phyloP scores from a whole-genome alignment of 1,140 invertebrate genomes.

The Drosophila equinoxialis region DNA sequence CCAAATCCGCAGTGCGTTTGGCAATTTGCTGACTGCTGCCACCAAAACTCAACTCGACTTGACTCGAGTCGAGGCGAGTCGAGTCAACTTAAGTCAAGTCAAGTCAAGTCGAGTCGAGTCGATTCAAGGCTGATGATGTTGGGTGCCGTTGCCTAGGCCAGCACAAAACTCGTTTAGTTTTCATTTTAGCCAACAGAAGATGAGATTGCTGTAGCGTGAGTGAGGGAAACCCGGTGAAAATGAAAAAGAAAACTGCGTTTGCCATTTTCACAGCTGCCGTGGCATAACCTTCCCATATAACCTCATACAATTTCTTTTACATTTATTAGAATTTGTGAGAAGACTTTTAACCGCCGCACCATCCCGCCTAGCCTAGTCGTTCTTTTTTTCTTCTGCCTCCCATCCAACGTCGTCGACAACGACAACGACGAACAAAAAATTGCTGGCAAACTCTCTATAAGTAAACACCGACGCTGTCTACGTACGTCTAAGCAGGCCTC shows the following conservation, averaged over 20 bases:
- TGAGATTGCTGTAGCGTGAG: not conserved
- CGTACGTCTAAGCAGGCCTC: constrained; percentile 21
- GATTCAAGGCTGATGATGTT: constrained; percentile 47
- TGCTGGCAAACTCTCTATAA: constrained; percentile 5
- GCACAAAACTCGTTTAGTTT: constrained; percentile 78
- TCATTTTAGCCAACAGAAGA: constrained; percentile 59
- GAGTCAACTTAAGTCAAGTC: not conserved
- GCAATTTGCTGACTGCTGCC: constrained; percentile 70
- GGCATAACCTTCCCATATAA: constrained; percentile 63
- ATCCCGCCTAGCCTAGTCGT: constrained; percentile 16
- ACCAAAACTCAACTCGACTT: constrained; percentile 33
- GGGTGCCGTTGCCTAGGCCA: constrained; percentile 44
- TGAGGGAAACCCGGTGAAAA: not conserved
- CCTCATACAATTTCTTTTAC: constrained; percentile 80
- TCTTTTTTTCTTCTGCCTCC: not conserved
- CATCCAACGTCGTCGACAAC: not conserved
- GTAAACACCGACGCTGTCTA: constrained; percentile 14
- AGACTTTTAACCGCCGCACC: constrained; percentile 37
- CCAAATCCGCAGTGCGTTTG: constrained; percentile 64
- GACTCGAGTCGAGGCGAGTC: not conserved
- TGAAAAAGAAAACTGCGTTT: constrained; percentile 62
- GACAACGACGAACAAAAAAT: not conserved
- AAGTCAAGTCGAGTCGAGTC: not conserved
- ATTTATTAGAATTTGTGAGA: constrained; percentile 78
- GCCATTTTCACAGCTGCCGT: constrained; percentile 76